Base-by-base conservation (phyloP, 64 coral and sea anemone species). In the Montipora efflorescens region DNA sequence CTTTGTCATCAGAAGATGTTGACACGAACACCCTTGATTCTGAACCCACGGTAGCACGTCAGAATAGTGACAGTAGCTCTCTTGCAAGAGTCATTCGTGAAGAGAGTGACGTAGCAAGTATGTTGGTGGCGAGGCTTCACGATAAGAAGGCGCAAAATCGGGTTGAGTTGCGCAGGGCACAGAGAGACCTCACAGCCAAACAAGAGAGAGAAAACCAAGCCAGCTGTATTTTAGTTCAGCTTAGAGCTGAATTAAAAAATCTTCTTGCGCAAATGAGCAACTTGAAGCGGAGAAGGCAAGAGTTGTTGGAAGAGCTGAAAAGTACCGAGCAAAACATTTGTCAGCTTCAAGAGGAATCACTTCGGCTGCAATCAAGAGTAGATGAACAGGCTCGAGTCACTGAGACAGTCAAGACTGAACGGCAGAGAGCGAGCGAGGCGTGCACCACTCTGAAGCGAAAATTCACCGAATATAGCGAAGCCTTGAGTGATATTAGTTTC, bases 391-490 rank as follows among this genome's bases (percentile, higher is more conserved):
- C 46, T 86, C 45, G 46, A 3, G 19, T 72, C 14, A 68, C 67
- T 70, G 64, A 47, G 46, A 86, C 43, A 43, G 44, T 86, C 19
- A 86, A 50, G 68, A 68, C 23, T 22, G 82, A 86, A 13, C 44
- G 64, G 5, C 61, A 86, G 20, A 86, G 71, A n/a, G 82, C 82
- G 15, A 72, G 19, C 45, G 66, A 71, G 71, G 66, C 46, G 44
- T 86, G 82, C 46, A 19, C 9, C 20, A 48, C 46, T 86, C 66
- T 86, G 4, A 86, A 86, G 16, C 82, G 82, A 49, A 86, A 72
- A 46, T 86, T 86, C 47, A 72, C 82, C 16, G 82, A 86, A 71
- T 86, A 86, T 11, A 86, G 82, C 64, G 64, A 86, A 86, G 82
- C 82, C 2, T 86, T 86, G 47, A 86, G 45, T 50, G 82, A 86